Percentiles rank a stretch among this genome's conserved stretches.
Conservation (phyloP, 2,113 vertebrate species). For the Gambusia holbrooki region DNA sequence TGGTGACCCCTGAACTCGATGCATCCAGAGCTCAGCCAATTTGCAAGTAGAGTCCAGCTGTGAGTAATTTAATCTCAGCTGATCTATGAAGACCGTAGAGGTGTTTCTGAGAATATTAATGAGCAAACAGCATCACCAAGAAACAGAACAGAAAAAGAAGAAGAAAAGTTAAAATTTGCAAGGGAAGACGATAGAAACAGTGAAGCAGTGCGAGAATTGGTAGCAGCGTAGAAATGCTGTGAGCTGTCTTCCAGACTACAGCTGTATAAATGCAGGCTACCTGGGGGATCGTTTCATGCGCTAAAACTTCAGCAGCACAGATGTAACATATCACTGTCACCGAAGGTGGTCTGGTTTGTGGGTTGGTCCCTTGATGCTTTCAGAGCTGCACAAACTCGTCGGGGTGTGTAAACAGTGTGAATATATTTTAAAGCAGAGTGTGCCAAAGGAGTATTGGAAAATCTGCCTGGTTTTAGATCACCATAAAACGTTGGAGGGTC, state of each 20-base stretch:
- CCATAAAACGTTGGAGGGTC: conserved; percentile 27
- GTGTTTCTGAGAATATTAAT: neutral
- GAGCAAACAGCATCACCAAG: neutral
- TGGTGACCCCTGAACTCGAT: too few relatives aligned
- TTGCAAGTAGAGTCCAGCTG: too few relatives aligned
- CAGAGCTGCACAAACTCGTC: conserved; percentile 34
- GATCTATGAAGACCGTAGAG: neutral
- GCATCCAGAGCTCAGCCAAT: too few relatives aligned
- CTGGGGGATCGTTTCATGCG: conserved; percentile 42
- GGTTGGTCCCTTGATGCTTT: conserved; percentile 28
- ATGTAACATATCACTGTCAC: conserved; percentile 31
- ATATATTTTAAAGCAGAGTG: conserved; percentile 35
- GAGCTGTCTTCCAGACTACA: neutral
- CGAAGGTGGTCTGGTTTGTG: conserved; percentile 42
- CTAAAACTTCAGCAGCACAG: conserved; percentile 27
- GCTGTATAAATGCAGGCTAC: neutral
- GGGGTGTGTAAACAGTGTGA: conserved; percentile 46
- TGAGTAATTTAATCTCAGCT: neutral
- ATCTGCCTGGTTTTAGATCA: conserved; percentile 57
- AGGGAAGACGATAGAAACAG: neutral
- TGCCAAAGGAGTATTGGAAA: conserved; percentile 31
- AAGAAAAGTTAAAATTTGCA: neutral
- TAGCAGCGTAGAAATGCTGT: neutral
- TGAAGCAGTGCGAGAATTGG: neutral
- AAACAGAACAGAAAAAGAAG: neutral